Conservation (phyloP, 2,797 vertebrate genomes). For the Helostoma temminkii region DNA sequence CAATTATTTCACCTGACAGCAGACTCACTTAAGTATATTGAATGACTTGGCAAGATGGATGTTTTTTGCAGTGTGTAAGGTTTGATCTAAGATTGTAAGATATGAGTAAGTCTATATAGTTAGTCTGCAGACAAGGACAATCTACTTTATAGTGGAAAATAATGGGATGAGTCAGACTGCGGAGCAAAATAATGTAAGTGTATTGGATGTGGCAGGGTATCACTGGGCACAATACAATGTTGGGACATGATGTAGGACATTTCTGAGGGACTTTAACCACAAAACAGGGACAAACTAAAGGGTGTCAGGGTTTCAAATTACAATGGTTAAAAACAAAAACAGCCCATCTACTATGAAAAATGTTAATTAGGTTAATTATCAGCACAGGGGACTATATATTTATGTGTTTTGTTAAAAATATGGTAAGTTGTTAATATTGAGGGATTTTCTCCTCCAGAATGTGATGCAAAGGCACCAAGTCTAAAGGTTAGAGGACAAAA, state of each 20-base stretch:
- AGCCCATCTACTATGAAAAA: constrained; percentile 54
- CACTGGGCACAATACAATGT: constrained; percentile 47
- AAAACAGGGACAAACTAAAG: constrained; percentile 61
- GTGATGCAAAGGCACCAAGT: constrained; percentile 20
- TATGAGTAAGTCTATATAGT: constrained; percentile 48
- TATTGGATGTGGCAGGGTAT: constrained; percentile 38
- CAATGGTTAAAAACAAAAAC: constrained; percentile 56
- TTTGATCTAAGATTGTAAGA: constrained; percentile 43
- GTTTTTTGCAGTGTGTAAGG: constrained; percentile 71
- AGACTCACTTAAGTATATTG: constrained; percentile 3
- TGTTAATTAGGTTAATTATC: constrained; percentile 49
- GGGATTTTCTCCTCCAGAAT: constrained; percentile 25
- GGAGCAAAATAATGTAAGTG: constrained; percentile 56
- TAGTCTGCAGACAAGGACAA: constrained; percentile 57
- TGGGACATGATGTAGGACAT: constrained; percentile 50
- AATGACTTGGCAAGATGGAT: constrained; percentile 64
- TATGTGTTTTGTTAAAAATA: constrained; percentile 47
- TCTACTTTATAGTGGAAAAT: constrained; percentile 27
- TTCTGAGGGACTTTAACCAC: constrained; percentile 52
- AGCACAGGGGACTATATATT: constrained; percentile 36
- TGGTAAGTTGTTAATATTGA: constrained; percentile 47
- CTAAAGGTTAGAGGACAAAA: constrained; percentile 38
- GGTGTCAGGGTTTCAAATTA: constrained; percentile 51
- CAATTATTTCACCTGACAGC: not conserved
- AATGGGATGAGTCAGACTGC: constrained; percentile 57